phyloP scores from a whole-genome alignment of 2,797 vertebrate species.

The Sebastes nivosus region DNA sequence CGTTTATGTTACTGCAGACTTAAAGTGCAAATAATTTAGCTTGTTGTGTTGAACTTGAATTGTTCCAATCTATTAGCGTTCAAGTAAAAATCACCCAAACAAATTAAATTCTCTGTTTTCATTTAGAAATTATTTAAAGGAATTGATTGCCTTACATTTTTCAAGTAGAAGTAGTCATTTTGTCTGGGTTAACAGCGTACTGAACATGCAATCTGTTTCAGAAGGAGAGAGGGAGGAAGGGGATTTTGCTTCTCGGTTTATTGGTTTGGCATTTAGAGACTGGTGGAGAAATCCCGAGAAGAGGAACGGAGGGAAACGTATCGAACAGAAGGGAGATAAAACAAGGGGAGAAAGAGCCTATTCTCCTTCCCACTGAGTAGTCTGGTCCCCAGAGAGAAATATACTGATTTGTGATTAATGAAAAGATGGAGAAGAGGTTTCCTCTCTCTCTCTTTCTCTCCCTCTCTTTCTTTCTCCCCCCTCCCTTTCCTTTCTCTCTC shows the following conservation, averaged over 20 bases:
- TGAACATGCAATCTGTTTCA: constrained; percentile 66
- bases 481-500: constrained; percentile 7
- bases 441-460: constrained; percentile 6
- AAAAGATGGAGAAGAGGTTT: constrained; percentile 68
- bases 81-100: neutral
- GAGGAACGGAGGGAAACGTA: constrained; percentile 58
- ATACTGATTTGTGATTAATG: constrained; percentile 81
- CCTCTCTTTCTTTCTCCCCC: constrained; percentile 1
- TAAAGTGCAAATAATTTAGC: neutral
- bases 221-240: constrained; percentile 37
- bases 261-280: constrained; percentile 80
- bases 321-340: constrained; percentile 70
- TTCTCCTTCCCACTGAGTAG: constrained; percentile 64
- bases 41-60: neutral
- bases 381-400: constrained; percentile 64
- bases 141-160: neutral
- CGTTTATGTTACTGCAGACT: neutral
- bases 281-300: constrained; percentile 64
- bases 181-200: neutral
- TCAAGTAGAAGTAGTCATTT: neutral
- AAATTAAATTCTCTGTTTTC: neutral
- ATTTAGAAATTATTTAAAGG: neutral
- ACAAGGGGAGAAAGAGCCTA: constrained; percentile 30
- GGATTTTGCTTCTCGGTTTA: constrained; percentile 76
- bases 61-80: neutral